phyloP scores from a whole-genome alignment of 2,113 vertebrate species.

The Paracanthobrama guichenoti region DNA sequence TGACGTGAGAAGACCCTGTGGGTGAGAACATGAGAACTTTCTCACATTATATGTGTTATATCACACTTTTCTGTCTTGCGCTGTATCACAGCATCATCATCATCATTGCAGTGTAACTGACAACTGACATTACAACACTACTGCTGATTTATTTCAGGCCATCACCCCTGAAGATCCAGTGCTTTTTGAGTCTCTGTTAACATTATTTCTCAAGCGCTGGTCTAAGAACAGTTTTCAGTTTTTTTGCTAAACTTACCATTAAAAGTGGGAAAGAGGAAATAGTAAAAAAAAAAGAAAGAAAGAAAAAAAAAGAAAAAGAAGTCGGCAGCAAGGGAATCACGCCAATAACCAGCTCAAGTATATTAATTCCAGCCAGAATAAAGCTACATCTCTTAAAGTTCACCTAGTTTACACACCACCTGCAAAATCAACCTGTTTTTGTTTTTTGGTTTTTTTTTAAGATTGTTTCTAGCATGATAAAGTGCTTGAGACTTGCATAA shows the following conservation, averaged over 20 bases:
- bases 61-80: conserved; percentile 17
- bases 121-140: neutral
- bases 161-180: neutral
- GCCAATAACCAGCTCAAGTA: conserved; percentile 52
- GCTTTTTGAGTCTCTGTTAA: neutral
- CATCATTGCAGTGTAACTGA: neutral
- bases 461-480: conserved; percentile 6
- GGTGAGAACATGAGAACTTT: conserved; percentile 1
- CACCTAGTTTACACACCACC: conserved; percentile 27
- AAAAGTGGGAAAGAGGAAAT: neutral
- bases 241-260: neutral
- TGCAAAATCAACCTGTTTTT: neutral
- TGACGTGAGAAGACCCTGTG: neutral
- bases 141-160: neutral
- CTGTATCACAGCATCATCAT: conserved; percentile 9
- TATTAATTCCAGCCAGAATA: neutral
- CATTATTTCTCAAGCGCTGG: neutral
- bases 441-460: neutral
- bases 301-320: neutral
- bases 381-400: conserved; percentile 2
- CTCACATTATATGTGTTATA: conserved; percentile 7
- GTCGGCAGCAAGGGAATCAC: conserved; percentile 18
- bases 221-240: neutral
- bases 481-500: neutral
- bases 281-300: neutral